phyloP scores from a whole-genome alignment of 2,888 invertebrate genomes.

The Lasioglossum vierecki region DNA sequence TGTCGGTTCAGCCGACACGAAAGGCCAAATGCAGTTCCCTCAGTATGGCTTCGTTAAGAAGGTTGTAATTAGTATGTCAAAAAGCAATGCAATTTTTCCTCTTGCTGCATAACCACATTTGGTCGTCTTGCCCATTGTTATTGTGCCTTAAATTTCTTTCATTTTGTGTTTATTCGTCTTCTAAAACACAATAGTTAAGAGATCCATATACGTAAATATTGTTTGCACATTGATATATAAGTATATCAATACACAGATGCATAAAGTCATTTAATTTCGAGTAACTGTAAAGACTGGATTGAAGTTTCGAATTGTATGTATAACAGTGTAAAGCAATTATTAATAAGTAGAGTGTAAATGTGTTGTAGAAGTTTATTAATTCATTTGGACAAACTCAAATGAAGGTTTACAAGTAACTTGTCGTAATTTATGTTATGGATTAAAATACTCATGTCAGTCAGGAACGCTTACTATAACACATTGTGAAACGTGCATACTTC shows the following conservation, averaged over 20 bases:
- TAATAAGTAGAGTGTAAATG: conserved; percentile 38
- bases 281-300: conserved; percentile 50
- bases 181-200: conserved; percentile 42
- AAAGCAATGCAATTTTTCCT: conserved; percentile 53
- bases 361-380: conserved; percentile 25
- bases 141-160: conserved; percentile 51
- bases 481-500: conserved; percentile 27
- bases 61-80: conserved; percentile 85
- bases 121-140: conserved; percentile 45
- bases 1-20: conserved; percentile 93
- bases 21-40: conserved; percentile 89
- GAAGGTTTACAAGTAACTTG: conserved; percentile 14
- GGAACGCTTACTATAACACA: conserved; percentile 23
- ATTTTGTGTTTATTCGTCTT: conserved; percentile 36
- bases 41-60: conserved; percentile 88
- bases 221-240: conserved; percentile 27
- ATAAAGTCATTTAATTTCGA: conserved; percentile 11
- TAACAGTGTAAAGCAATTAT: conserved; percentile 24
- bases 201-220: conserved; percentile 36
- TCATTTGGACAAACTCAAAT: conserved; percentile 20
- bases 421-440: conserved; percentile 38
- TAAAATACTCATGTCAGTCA: conserved; percentile 45
- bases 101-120: conserved; percentile 58
- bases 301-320: conserved; percentile 41
- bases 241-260: conserved; percentile 6